Conservation (phyloP, 2,888 invertebrate genomes). For the Bedellia somnulentella region DNA sequence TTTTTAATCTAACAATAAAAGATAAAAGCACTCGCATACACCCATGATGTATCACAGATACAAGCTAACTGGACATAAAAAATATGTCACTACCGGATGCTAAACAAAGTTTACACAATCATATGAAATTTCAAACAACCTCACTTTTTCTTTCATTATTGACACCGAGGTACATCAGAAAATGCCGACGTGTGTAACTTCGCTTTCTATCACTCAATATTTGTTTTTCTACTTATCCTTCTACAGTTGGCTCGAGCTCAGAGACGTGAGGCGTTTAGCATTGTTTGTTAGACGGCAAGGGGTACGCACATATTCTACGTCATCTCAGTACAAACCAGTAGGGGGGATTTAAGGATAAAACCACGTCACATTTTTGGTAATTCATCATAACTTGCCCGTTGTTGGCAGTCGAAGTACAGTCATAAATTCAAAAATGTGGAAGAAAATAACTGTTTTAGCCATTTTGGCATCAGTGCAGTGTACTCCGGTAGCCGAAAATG, state of each 20-base stretch:
- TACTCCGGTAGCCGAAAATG: conserved; percentile 37
- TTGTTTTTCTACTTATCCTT: conserved; percentile 57
- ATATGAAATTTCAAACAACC: conserved; percentile 52
- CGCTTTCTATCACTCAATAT: conserved; percentile 58
- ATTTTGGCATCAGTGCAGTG: conserved; percentile 36
- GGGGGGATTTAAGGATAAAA: conserved; percentile 51
- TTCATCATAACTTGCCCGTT: conserved; percentile 46
- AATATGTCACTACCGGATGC: too few relatives aligned
- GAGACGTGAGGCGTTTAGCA: conserved; percentile 31
- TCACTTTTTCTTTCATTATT: conserved; percentile 59
- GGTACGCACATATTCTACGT: conserved; percentile 35
- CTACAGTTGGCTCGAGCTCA: conserved; percentile 17
- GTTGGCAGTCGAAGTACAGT: conserved; percentile 26
- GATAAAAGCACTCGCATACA: too few relatives aligned
- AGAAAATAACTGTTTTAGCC: conserved; percentile 31
- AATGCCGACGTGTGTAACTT: conserved; percentile 35
- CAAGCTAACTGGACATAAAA: too few relatives aligned
- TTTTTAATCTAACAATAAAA: too few relatives aligned
- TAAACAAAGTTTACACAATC: too few relatives aligned
- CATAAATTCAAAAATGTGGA: conserved; percentile 27
- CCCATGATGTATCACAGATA: too few relatives aligned
- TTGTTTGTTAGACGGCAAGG: conserved; percentile 27
- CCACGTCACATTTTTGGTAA: conserved; percentile 47
- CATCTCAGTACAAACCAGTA: conserved; percentile 26
- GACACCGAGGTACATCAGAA: conserved; percentile 33